Percentiles rank a stretch among this genome's conserved stretches.
These are phyloP conservation scores for Meloidogyne floridensis DNA, from an alignment of 1,140 invertebrate genomes.

Conservation along the genomic window DNA sequence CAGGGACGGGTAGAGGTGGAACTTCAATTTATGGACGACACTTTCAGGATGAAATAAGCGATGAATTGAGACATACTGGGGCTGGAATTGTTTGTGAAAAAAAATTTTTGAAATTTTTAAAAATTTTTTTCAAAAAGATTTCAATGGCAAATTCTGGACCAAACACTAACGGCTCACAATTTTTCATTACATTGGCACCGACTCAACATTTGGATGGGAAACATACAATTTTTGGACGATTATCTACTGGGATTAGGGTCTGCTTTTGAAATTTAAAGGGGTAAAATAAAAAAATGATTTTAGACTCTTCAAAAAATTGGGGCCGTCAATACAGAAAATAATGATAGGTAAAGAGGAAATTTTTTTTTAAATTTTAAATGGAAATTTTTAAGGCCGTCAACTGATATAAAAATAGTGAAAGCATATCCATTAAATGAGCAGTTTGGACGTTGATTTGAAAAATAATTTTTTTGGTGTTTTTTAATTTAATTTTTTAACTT, in stretches of 20 bases:
- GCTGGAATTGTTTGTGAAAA: conserved; percentile 71
- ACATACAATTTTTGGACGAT: conserved; percentile 87
- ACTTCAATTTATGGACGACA: conserved; percentile 88
- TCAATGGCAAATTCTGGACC: conserved; percentile 95
- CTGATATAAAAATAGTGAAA: conserved; percentile 29
- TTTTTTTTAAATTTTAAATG: not conserved
- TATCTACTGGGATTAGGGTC: conserved; percentile 68
- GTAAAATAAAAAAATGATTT: not conserved
- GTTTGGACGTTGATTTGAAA: conserved; percentile 1
- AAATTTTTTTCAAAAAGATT: conserved; percentile 65
- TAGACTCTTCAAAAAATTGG: conserved; percentile 32
- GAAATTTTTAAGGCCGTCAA: conserved; percentile 18
- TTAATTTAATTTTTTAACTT: not conserved
- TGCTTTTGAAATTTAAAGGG: not conserved
- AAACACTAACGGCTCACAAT: conserved; percentile 94
- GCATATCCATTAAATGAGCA: conserved; percentile 27
- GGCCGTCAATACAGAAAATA: conserved; percentile 30
- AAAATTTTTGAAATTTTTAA: too few relatives aligned
- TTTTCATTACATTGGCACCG: conserved; percentile 93
- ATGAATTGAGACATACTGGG: conserved; percentile 89
- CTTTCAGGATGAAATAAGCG: conserved; percentile 93
- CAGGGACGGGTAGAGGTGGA: conserved; percentile 88
- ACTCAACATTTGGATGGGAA: conserved; percentile 97
- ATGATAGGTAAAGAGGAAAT: conserved; percentile 10
- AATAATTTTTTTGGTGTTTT: not conserved